A percentile compares a stretch with the other conserved stretches of the same genome.
phyloP scores from a whole-genome alignment of 2,888 invertebrate species.

The Acheta domesticus region DNA sequence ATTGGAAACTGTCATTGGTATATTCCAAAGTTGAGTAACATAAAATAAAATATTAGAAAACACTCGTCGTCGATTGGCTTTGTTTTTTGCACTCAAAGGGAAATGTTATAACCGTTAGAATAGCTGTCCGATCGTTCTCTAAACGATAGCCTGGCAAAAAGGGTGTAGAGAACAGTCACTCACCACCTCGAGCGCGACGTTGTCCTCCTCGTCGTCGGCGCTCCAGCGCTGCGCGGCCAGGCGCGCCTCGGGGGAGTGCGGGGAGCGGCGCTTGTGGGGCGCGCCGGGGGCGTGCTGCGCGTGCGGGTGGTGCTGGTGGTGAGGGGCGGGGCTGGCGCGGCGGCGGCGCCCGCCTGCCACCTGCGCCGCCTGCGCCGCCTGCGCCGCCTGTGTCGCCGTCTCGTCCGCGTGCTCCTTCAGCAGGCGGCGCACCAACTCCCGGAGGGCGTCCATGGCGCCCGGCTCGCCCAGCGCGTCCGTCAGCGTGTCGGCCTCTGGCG shows the following conservation, averaged over 20 bases:
- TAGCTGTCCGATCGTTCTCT: too few species aligned
- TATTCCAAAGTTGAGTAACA: too few species aligned
- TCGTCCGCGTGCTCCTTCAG: constrained; percentile 4
- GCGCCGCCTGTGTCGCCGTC: not conserved
- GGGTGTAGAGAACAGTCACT: constrained; percentile 21
- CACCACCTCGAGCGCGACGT: constrained; percentile 64
- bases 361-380: not conserved
- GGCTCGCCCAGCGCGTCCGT: not conserved
- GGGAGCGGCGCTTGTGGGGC: not conserved
- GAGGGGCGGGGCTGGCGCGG: not conserved
- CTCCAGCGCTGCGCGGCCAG: constrained; percentile 42
- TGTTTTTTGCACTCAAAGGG: too few species aligned
- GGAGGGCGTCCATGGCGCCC: constrained; percentile 19
- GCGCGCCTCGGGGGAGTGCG: not conserved
- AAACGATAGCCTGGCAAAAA: too few species aligned
- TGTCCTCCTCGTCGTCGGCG: constrained; percentile 58
- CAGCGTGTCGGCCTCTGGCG: not conserved
- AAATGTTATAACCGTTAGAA: too few species aligned
- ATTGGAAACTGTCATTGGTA: too few species aligned
- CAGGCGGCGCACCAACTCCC: constrained; percentile 23
- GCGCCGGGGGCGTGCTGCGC: not conserved
- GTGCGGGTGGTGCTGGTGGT: not conserved
- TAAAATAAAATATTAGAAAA: too few species aligned
- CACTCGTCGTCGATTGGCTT: too few species aligned
- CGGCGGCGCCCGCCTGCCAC: constrained; percentile 20